phyloP scores from a whole-genome alignment of 2,888 invertebrate species.

The Oeneis ivallda region DNA sequence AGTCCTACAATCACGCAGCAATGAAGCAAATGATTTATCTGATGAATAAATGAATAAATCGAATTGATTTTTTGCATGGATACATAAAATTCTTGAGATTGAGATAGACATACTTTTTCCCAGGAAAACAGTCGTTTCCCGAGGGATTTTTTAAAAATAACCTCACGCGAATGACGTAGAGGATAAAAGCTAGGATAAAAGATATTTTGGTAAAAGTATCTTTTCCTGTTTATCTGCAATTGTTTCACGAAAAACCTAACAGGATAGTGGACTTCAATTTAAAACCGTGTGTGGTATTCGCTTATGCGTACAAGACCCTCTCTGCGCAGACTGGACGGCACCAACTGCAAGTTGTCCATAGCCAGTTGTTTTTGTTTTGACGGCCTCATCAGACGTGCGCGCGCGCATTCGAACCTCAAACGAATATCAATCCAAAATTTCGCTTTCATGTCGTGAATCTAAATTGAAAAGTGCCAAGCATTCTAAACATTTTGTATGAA shows the following conservation, averaged over 20 bases:
- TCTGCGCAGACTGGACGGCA: constrained; percentile 60
- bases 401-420: constrained; percentile 50
- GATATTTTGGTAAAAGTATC: constrained; percentile 4
- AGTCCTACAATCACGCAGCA: too few species aligned
- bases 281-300: constrained; percentile 34
- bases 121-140: too few species aligned
- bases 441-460: constrained; percentile 43
- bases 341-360: constrained; percentile 49
- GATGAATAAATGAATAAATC: too few species aligned
- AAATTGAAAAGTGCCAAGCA: constrained; percentile 42
- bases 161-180: too few species aligned
- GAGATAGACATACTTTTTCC: too few species aligned
- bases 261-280: constrained; percentile 32
- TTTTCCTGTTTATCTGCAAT: constrained; percentile 20
- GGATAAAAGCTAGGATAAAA: too few species aligned
- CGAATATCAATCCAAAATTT: constrained; percentile 33
- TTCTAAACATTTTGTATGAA: constrained; percentile 33
- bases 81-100: too few species aligned
- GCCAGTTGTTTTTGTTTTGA: constrained; percentile 70
- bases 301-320: constrained; percentile 31
- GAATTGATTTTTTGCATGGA: too few species aligned
- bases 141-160: too few species aligned
- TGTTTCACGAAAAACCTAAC: constrained; percentile 29
- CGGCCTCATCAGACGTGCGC: constrained; percentile 59
- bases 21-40: too few species aligned